These are phyloP conservation scores for Daktulosphaira vitifoliae DNA, from an alignment of 1,140 invertebrate species.

Conservation along the genomic window DNA sequence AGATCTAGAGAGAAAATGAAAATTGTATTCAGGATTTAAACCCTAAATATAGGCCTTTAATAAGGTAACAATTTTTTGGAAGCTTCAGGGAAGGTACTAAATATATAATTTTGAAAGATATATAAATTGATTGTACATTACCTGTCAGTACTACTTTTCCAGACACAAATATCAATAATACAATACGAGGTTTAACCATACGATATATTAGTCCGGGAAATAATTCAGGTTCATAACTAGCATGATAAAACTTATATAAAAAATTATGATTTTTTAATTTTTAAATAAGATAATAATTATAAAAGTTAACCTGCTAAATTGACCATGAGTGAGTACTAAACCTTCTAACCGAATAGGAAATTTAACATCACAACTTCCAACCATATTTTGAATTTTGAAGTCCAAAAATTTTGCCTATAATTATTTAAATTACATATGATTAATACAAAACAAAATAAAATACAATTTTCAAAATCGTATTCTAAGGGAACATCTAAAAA, in stretches of 20 bases:
- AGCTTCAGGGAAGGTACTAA: no score
- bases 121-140: conserved; percentile 45
- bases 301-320: conserved; percentile 74
- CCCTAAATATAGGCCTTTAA: no score
- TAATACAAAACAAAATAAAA: conserved; percentile 18
- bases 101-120: no score
- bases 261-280: not conserved
- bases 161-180: conserved; percentile 96
- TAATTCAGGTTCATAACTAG: conserved; percentile 75
- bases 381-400: conserved; percentile 99
- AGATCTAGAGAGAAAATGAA: no score
- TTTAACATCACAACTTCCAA: conserved; percentile 98
- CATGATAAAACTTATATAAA: no score
- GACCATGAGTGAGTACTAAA: conserved; percentile 89
- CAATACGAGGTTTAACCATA: conserved; percentile 99
- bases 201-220: conserved; percentile 98
- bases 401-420: conserved; percentile 95
- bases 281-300: not conserved
- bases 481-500: no score
- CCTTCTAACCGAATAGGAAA: conserved; percentile 98
- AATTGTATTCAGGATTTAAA: no score
- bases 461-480: no score
- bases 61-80: no score
- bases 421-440: no score
- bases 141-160: conserved; percentile 95